Evolutionary conservation across 2,113 vertebrate genomes (phyloP), one percentile per base, ranked within the genome.

Genomic region (Pyxicephalus adspersus): DNA sequence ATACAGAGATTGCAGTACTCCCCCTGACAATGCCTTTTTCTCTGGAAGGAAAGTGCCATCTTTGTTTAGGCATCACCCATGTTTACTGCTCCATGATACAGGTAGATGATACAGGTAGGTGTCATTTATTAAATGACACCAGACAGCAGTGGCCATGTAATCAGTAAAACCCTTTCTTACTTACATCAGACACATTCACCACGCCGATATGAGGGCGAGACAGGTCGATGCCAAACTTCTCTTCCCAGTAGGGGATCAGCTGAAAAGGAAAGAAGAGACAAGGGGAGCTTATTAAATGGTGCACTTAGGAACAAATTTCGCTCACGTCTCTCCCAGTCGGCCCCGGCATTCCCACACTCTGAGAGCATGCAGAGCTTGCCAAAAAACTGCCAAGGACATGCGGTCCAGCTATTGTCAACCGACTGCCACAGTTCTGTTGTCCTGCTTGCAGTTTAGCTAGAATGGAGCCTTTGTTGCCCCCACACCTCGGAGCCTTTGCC

Each of bases 181-280:
- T 96, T 85, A 97, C 96, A 80, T 98, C 95, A 16, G 91, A 93
- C n/a, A 95, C 92, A 20, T 97, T 95, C 82, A 98, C 94, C 50
- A 98, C 92, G 9, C 96, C 96, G 4, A 98, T 96, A 82, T 97
- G 95, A 57, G 96, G 96, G 67, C 91, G 93, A 2, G 92, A 91
- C 13, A 98, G 89, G 87, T 96, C 95, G 8, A 98, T 96, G 26
- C 85, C 86, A 52, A 98, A 98, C 0, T 95, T 98, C 88, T 92
- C 96, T 90, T 98, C 95, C 96, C 96, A 98, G 88, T 98, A 98
- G 0, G 96, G 95, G 74, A 96, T 94, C 87, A 98, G 88, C 95
- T 97, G 87, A 19, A 67, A 61, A 64, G 20, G 88, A n/a, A 23
- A 66, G 17, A 54, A 60, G 4, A 34, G n/a, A 52, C 26, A 20